Evolutionary conservation across 2,797 vertebrate species (phyloP).

Genomic region (Pseudochaenichthys georgianus): DNA sequence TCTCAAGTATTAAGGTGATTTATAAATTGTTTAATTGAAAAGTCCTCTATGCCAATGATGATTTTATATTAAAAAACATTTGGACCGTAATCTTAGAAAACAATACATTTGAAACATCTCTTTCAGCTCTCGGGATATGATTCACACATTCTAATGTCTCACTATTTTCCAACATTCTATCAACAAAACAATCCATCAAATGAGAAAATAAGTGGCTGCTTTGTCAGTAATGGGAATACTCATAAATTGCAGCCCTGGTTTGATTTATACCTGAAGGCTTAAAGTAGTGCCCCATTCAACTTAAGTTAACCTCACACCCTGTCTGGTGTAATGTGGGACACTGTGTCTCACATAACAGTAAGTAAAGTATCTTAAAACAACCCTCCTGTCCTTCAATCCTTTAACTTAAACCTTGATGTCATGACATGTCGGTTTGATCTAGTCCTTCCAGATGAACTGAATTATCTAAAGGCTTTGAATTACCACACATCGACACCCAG

Average conservation of each 20-base stretch:
- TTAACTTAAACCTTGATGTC: not conserved
- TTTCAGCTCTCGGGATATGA: not conserved
- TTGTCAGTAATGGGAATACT: not conserved
- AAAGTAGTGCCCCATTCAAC: not conserved
- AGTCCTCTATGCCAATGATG: too few relatives aligned
- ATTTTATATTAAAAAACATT: not conserved
- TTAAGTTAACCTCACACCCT: not conserved
- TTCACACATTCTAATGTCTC: not conserved
- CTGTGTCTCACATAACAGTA: not conserved
- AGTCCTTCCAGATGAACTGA: not conserved
- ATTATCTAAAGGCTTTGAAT: conserved; percentile 7
- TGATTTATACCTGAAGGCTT: not conserved
- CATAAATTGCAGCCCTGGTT: not conserved
- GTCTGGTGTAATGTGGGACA: not conserved
- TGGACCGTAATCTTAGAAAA: not conserved
- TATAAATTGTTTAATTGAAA: too few relatives aligned
- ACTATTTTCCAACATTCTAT: not conserved
- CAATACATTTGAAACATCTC: not conserved
- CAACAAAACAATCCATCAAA: not conserved
- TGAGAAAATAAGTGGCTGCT: not conserved
- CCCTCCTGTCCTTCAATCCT: not conserved
- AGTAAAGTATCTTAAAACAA: not conserved
- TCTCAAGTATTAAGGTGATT: not conserved
- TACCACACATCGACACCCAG: conserved; percentile 19
- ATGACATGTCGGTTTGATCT: not conserved